Base-by-base conservation (phyloP, 92 coral and sea anemone genomes). In the Phenganax marumi region DNA sequence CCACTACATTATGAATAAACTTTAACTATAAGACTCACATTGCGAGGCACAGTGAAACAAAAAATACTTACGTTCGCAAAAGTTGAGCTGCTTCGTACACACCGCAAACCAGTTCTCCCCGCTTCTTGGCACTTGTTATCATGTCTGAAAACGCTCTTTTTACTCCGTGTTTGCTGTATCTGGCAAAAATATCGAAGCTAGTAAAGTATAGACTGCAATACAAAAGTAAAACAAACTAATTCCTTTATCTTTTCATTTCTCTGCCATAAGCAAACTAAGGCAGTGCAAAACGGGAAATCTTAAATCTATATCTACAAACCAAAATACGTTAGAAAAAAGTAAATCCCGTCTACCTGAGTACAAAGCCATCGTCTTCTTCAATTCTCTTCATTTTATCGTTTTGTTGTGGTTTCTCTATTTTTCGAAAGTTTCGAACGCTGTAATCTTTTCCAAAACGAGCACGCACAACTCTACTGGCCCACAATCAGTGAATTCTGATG, bases 81-180 rank as follows among this genome's bases (percentile, higher is more conserved):
- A 78, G 33, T 48, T 78, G 71, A 9, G 83, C 83, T 17, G 66
- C 83, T 60, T 78, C 60, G 52, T 78, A 78, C 2, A 78, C 73
- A 25, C 83, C 83, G 60, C 83, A 78, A 43, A 78, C 83, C 22
- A 63, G 21, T 46, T 47, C 73, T 10, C 83, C 73, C 43, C 51
- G 43, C 60, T 78, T 78, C 73, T 78, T 78, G 16, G 82, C 65
- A 53, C 74, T 47, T 19, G 66, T 48, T 17, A 62, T 75, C 17
- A 84, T 68, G 33, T 84, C 82, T 19, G 17, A 64, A 62, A 84
- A 84, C 52, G 82, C 87, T 57, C 57, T 69, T 65, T 68, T 76
- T 24, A 84, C 87, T 9, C 46, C 46, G 49, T 47, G 43, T 48
- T 62, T 78, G 46, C 83, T 23, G 66, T 23, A 49, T 21, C 83